A percentile compares a stretch with the other conserved stretches of the same genome.
Evolutionary conservation across 2,797 vertebrate genomes (phyloP).

Genomic region (Lepus oiostolus): DNA sequence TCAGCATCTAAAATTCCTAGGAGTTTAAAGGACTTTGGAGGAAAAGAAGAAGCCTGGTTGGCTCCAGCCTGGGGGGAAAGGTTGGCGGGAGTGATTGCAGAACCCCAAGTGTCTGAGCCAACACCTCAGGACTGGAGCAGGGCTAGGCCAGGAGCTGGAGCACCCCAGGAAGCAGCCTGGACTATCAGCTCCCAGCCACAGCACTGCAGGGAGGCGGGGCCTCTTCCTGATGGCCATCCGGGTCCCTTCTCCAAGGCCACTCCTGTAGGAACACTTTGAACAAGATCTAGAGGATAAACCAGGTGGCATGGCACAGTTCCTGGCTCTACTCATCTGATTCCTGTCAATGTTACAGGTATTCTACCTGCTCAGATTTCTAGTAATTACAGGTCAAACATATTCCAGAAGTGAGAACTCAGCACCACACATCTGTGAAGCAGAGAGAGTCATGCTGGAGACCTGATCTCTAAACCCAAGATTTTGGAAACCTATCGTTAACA

Average conservation of each 20-base stretch:
- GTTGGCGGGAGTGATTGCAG: too few relatives aligned
- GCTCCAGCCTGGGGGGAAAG: background rate
- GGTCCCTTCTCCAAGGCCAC: background rate
- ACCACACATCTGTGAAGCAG: background rate
- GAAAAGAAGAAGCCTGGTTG: background rate
- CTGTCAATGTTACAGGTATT: background rate
- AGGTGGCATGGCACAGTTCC: background rate
- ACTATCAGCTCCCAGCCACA: too few relatives aligned
- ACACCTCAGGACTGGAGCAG: too few relatives aligned
- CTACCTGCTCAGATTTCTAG: background rate
- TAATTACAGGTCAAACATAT: conserved; percentile 15
- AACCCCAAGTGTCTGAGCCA: background rate
- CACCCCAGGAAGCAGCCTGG: background rate
- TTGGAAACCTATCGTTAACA: background rate
- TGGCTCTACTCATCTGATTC: background rate
- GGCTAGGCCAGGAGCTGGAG: too few relatives aligned
- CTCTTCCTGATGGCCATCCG: background rate
- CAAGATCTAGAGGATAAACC: background rate
- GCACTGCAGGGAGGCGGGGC: background rate
- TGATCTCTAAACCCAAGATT: background rate
- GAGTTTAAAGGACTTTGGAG: background rate
- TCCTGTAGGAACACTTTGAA: background rate
- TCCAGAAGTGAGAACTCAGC: conserved; percentile 34
- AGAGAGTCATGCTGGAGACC: background rate
- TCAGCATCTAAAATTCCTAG: too few relatives aligned